Percentiles rank a stretch among this genome's conserved stretches.
Evolutionary conservation across 2,797 vertebrate genomes (phyloP).

Genomic region (Limnodromus scolopaceus): DNA sequence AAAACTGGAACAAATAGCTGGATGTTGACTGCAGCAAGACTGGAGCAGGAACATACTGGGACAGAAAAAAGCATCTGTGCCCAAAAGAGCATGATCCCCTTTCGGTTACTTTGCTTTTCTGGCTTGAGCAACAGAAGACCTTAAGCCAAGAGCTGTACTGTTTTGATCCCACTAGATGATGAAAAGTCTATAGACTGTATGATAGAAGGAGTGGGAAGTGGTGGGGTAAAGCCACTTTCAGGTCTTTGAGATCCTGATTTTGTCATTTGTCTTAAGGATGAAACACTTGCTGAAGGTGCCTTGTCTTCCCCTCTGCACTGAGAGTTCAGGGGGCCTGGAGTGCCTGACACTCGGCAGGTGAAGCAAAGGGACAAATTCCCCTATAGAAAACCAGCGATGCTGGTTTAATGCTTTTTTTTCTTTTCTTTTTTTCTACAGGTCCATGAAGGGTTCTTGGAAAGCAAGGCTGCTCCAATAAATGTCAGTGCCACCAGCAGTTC

Average conservation of each 20-base stretch:
- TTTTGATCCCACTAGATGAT: neutral
- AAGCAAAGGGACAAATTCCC: neutral
- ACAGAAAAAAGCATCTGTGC: neutral
- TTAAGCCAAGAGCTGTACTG: neutral
- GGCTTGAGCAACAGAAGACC: neutral
- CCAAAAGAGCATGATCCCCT: neutral
- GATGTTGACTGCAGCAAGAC: neutral
- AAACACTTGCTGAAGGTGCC: neutral
- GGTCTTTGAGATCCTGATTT: neutral
- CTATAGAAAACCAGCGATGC: fast-evolving
- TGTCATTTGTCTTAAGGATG: neutral
- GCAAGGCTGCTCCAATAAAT: conserved; percentile 29
- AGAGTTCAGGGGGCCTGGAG: neutral
- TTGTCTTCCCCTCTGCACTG: neutral
- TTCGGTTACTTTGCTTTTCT: neutral
- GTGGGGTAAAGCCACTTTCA: neutral
- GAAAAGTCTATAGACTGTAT: neutral
- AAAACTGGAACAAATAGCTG: neutral
- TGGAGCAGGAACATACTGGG: neutral
- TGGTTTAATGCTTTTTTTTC: neutral
- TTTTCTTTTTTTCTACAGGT: conserved; percentile 70
- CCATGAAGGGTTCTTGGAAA: conserved; percentile 81
- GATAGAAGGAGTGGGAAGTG: neutral
- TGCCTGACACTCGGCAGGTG: neutral
- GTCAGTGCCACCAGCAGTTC: conserved; percentile 27